phyloP scores from a whole-genome alignment of 2,888 invertebrate species.

The Actias luna region DNA sequence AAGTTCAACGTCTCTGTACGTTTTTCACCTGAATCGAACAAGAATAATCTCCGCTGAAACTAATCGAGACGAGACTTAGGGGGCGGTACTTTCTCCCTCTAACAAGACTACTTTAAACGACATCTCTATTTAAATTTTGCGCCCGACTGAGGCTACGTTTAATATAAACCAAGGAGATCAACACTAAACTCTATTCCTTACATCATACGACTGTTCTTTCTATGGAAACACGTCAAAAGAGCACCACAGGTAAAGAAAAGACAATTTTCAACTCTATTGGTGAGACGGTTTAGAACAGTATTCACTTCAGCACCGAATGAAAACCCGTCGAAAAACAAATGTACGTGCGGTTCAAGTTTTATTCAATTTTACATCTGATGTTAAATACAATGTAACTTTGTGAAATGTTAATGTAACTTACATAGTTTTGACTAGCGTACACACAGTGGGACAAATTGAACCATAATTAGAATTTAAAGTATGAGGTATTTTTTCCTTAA shows the following conservation, averaged over 20 bases:
- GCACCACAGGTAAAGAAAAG: background rate
- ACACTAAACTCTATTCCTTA: slow-evolving; percentile 39
- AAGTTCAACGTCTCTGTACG: slow-evolving; percentile 22
- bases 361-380: slow-evolving; percentile 26
- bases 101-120: slow-evolving; percentile 45
- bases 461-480: no score
- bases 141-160: slow-evolving; percentile 38
- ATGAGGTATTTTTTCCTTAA: no score
- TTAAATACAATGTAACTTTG: background rate
- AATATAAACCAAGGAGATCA: slow-evolving; percentile 29
- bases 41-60: slow-evolving; percentile 24
- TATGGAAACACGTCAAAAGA: background rate
- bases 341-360: slow-evolving; percentile 27
- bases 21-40: slow-evolving; percentile 26
- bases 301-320: slow-evolving; percentile 17
- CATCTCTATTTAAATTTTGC: slow-evolving; percentile 62
- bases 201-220: slow-evolving; percentile 6
- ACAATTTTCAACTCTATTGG: slow-evolving; percentile 12
- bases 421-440: no score
- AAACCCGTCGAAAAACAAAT: slow-evolving; percentile 22
- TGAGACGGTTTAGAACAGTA: slow-evolving; percentile 1
- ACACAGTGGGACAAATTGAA: no score
- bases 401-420: no score
- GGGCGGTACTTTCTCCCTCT: slow-evolving; percentile 40
- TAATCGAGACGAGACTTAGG: slow-evolving; percentile 27